Conservation (phyloP, 2,888 invertebrate species). For the Coenonympha arcania region DNA sequence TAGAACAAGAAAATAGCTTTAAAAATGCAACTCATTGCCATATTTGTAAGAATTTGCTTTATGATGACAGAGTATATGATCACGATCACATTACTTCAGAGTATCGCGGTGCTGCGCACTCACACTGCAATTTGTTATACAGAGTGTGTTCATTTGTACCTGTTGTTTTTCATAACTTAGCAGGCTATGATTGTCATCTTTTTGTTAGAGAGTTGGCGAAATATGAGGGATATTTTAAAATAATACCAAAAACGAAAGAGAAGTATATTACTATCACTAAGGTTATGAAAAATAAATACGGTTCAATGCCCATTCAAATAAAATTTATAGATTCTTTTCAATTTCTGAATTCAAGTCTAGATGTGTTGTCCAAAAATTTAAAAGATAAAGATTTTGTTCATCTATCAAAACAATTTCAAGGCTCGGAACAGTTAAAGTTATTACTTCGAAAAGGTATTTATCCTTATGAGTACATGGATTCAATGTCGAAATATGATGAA, state of each 20-base stretch:
- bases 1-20: background rate
- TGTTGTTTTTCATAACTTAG: constrained; percentile 6
- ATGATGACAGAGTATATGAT: background rate
- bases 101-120: constrained; percentile 8
- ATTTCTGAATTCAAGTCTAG: background rate
- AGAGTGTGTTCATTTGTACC: constrained; percentile 10
- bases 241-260: constrained; percentile 5
- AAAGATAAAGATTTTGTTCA: constrained; percentile 13
- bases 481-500: background rate
- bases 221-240: constrained; percentile 7
- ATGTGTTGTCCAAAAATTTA: background rate
- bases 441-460: background rate
- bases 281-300: background rate
- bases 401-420: constrained; percentile 7
- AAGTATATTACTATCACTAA: constrained; percentile 6
- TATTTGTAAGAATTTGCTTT: background rate
- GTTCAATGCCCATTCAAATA: no score
- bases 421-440: constrained; percentile 13
- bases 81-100: constrained; percentile 11
- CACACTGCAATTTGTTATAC: constrained; percentile 4
- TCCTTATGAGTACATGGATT: background rate
- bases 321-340: constrained; percentile 20
- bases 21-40: background rate
- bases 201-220: constrained; percentile 9
- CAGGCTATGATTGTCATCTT: constrained; percentile 9